Base-by-base conservation (phyloP, 1,140 invertebrate species). In the Frieseomelitta varia region DNA sequence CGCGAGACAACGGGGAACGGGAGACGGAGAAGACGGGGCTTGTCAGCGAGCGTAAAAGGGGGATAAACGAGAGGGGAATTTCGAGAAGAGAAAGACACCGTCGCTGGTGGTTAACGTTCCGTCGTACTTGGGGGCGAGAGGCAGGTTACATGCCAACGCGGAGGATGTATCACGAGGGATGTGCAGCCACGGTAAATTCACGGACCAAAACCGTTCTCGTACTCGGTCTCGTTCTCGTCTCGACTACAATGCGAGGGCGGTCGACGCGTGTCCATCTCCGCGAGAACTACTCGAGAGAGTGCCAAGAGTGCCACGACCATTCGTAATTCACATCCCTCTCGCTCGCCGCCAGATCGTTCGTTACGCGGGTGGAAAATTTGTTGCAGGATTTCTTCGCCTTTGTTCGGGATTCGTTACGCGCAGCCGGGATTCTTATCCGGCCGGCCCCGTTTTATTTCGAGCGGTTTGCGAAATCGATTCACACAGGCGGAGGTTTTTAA, bases 161-260 rank as follows among this genome's bases (percentile, higher is more conserved):
- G 80, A 65, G 81, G 86, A 90, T 87, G 85, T 68, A 87, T 87
- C 74, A 83, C 85, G 63, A 67, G 73, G 30, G 81, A 85, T 85
- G 76, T 72, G 85, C n/a, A 79, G 39, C 67, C 87, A 84, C 79
- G 85, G 82, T 88, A 90, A 90, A 91, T 90, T 90, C 85, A 78
- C 76, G 76, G 55, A 68, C 81, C 76, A 81, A 76, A 78, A 58
- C 65, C 69, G 69, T 69, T 55, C 53, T 71, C 67, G 72, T 79
- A 47, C 61, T 86, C 73, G 77, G 73, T 61, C 61, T 84, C 68
- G 73, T 81, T 55, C 77, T 65, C 56, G 39, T 47, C 76, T 51
- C 68, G 85, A 63, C 69, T 24, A 72, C n/a, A 85, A 87, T 83
- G 30, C 47, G 24, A 15, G 68, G 67, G 24, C 39, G 39, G 39